Evolutionary conservation across 2,888 invertebrate species (phyloP), one percentile per base, ranked within the genome.

Genomic region (Sisyra nigra): DNA sequence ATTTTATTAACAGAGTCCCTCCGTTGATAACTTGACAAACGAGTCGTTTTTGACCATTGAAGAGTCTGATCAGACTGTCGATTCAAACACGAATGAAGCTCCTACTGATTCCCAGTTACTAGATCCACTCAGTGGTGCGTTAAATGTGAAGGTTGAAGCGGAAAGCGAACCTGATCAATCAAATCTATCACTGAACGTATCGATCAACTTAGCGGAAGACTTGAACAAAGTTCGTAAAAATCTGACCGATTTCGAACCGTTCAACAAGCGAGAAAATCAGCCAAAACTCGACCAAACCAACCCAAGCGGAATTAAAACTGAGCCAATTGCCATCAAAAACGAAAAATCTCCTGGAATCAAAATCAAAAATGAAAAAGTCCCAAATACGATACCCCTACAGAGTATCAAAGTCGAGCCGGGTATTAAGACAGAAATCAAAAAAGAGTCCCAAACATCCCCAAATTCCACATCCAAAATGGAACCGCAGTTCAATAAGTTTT

Each of bases 11-110:
- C 74, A 80, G 55, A 88, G 87, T 64, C 88, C 88, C 10, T 78
- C 82, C 34, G n/a, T n/a, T 24, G 83, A 81, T 57, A 87, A 86
- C 57, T 72, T 85, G 47, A 85, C 85, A 37, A 84, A 86, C 48
- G 87, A 86, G 56, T 86, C 86, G 54, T 86, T 84, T 54, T 80
- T 87, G 34, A 76, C 83, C 39, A 76, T 82, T 63, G 81, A 83
- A 57, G 74, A 74, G 46, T 65, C 61, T 10, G 71, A 72, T 47
- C 59, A 52, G 42, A 36, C 11, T 45, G 54, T 53, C 41, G 58
- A 56, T 42, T 52, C 63, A 1, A 59, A 66, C 48, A 63, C 63
- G 44, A 49, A 53, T 34, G 66, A 66, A 45, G 52, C 50, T 11
- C 55, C 59, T 49, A 68, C 68, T 45, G 59, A 62, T 30, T 55